Percentiles rank a stretch among this genome's conserved stretches.
Conservation (phyloP, 2,113 vertebrate species). For the Podarcis muralis region DNA sequence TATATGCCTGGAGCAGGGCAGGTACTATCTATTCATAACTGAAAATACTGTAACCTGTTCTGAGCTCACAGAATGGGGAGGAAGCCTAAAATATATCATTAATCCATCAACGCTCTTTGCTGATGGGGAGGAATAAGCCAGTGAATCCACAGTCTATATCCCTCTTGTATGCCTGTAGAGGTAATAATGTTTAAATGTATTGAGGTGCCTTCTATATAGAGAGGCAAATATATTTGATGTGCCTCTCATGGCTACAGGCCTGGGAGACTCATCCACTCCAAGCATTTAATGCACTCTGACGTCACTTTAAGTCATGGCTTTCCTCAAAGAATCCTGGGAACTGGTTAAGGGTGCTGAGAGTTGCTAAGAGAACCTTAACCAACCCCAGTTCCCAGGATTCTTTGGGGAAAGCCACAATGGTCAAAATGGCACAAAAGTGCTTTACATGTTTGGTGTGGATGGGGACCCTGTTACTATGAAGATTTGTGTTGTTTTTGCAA, state of each 20-base stretch:
- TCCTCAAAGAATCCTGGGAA: no score
- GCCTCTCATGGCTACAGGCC: not conserved
- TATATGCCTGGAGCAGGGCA: not conserved
- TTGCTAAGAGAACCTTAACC: no score
- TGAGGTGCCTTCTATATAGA: no score
- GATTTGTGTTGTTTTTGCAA: not conserved
- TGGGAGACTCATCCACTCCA: not conserved
- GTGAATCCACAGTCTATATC: not conserved
- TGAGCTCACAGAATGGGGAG: not conserved
- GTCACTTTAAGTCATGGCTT: no score
- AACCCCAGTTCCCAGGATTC: no score
- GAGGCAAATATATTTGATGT: not conserved
- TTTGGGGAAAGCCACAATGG: no score
- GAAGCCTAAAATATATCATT: not conserved
- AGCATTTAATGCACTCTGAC: no score
- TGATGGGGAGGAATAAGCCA: not conserved
- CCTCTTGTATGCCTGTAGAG: not conserved
- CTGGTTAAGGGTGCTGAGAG: no score
- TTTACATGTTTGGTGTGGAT: no score
- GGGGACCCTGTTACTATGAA: not conserved
- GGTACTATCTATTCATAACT: not conserved
- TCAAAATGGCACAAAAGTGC: no score
- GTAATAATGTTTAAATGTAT: not conserved
- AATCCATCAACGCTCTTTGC: not conserved
- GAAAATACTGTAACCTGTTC: not conserved